These are phyloP conservation scores for Ypsolopha scabrella DNA, from an alignment of 2,888 invertebrate genomes.

Conservation along the genomic window DNA sequence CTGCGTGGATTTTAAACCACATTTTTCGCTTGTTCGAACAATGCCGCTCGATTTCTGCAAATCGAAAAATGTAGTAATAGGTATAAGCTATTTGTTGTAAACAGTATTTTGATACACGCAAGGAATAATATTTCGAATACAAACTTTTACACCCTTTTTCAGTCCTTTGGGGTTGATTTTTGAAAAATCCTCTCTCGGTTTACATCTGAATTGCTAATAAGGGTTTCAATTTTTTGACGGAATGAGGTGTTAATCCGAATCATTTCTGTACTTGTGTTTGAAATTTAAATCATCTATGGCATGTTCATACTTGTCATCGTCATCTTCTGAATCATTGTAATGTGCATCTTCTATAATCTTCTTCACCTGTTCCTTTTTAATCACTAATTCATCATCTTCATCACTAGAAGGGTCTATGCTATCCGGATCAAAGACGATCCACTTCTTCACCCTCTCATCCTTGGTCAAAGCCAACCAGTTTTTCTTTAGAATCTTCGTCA, in stretches of 20 bases:
- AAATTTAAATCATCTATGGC: conserved; percentile 24
- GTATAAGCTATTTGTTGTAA: no score
- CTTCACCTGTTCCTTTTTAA: conserved; percentile 12
- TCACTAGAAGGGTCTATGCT: conserved; percentile 39
- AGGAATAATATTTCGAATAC: no score
- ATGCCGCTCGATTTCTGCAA: no score
- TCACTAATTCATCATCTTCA: conserved; percentile 23
- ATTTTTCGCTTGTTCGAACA: no score
- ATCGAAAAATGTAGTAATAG: no score
- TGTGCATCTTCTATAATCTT: conserved; percentile 20
- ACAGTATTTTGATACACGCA: no score
- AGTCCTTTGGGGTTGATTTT: no score
- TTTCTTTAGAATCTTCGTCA: conserved; percentile 32
- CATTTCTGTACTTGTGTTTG: conserved; percentile 6
- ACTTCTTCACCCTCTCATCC: conserved; percentile 27
- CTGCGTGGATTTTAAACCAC: no score
- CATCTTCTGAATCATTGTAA: conserved; percentile 22
- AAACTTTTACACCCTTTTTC: no score
- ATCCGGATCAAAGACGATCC: conserved; percentile 24
- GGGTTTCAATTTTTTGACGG: no score
- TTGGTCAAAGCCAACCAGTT: conserved; percentile 43
- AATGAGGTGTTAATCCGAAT: background rate
- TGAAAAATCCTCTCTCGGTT: no score
- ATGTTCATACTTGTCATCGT: conserved; percentile 17
- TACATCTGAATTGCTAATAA: no score